Conservation (phyloP, 2,888 invertebrate genomes). For the Lithophane socia region DNA sequence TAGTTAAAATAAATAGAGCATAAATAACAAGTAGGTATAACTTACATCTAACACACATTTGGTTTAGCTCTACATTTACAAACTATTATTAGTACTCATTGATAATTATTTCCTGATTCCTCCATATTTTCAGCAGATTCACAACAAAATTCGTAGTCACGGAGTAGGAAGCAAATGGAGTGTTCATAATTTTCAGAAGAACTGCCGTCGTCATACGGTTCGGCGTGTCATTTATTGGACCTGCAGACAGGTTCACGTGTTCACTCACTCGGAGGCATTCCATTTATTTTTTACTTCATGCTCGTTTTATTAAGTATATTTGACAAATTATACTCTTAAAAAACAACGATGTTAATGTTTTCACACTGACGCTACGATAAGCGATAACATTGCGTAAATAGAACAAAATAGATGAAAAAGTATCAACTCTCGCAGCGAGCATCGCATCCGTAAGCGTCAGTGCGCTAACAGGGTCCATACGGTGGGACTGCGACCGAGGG, state of each 20-base stretch:
- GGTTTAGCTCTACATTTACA: conserved; percentile 71
- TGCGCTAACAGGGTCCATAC: too few relatives aligned
- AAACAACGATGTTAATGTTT: background rate
- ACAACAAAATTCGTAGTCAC: background rate
- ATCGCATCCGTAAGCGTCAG: background rate
- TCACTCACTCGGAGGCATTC: background rate
- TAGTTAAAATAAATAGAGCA: conserved; percentile 28
- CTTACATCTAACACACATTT: conserved; percentile 77
- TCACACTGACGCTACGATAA: background rate
- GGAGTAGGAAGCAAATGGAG: background rate
- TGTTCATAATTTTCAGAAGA: background rate
- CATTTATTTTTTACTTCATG: background rate
- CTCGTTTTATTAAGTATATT: background rate
- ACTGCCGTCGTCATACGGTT: background rate
- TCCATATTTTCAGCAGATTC: background rate
- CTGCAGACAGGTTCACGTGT: too few relatives aligned
- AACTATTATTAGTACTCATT: conserved; percentile 28
- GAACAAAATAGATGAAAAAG: too few relatives aligned
- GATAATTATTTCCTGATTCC: conserved; percentile 6
- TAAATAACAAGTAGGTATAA: conserved; percentile 60
- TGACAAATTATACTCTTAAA: background rate
- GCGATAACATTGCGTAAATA: background rate
- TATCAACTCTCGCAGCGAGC: background rate
- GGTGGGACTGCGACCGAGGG: background rate
- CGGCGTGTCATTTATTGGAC: background rate